These are phyloP conservation scores for Limosa lapponica DNA, from an alignment of 2,797 vertebrate species.

Conservation along the genomic window DNA sequence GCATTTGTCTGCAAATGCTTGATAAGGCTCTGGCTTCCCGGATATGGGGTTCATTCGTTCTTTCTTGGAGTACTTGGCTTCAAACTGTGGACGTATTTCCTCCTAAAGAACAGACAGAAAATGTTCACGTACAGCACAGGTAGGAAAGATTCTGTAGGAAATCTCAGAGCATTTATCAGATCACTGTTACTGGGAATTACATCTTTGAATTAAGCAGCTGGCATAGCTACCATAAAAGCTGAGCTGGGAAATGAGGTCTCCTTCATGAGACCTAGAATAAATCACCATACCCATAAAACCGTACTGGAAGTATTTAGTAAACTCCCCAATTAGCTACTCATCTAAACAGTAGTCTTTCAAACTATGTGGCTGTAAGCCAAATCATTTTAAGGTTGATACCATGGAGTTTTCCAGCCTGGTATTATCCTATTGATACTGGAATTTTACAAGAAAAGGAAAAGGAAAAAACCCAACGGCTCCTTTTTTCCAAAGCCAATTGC, in stretches of 20 bases:
- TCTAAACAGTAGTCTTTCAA: slow-evolving; percentile 1
- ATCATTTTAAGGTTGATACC: neutral
- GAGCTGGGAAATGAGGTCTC: neutral
- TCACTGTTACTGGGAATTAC: neutral
- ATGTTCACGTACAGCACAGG: neutral
- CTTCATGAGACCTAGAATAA: neutral
- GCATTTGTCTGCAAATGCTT: slow-evolving; percentile 95
- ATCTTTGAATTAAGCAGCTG: neutral
- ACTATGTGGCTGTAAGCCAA: neutral
- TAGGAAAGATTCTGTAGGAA: neutral
- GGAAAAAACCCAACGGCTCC: neutral
- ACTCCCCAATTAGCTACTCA: neutral
- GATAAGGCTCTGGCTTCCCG: slow-evolving; percentile 92
- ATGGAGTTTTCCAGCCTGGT: neutral
- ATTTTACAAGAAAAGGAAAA: neutral
- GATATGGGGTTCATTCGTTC: slow-evolving; percentile 94
- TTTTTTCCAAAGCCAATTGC: neutral
- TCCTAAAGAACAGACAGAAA: slow-evolving; percentile 81
- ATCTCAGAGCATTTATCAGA: neutral
- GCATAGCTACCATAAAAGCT: neutral
- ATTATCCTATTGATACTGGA: neutral
- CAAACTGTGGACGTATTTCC: slow-evolving; percentile 93
- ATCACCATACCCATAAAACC: neutral
- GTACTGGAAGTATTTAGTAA: neutral
- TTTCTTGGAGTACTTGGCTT: slow-evolving; percentile 95